These are phyloP conservation scores for Perodicticus potto DNA, from an alignment of 2,797 vertebrate genomes.

Conservation along the genomic window DNA sequence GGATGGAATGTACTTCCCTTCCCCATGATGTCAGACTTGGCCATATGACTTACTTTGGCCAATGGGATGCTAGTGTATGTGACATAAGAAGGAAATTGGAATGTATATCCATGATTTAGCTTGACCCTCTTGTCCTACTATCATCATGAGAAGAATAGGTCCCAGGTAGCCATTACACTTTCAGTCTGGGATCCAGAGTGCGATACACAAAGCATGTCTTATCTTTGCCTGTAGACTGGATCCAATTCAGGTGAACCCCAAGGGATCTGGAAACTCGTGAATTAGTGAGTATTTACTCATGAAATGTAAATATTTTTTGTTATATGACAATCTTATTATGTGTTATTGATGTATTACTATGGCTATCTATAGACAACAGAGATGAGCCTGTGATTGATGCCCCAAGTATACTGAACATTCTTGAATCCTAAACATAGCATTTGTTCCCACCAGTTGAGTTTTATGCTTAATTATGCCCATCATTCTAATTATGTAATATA, in stretches of 20 bases:
- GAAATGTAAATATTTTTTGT: background rate
- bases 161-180: background rate
- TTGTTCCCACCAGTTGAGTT: background rate
- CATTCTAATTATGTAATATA: constrained; percentile 19
- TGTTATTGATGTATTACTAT: background rate
- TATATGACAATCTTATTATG: background rate
- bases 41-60: background rate
- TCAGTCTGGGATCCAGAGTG: background rate
- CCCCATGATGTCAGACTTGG: background rate
- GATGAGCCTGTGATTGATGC: background rate
- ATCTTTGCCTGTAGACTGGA: background rate
- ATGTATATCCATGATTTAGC: background rate
- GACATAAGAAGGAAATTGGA: background rate
- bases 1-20: background rate
- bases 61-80: background rate
- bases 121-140: background rate
- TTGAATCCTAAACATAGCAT: background rate
- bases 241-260: background rate
- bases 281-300: background rate
- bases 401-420: background rate
- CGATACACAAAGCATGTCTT: background rate
- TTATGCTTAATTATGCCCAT: background rate
- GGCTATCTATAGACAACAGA: background rate
- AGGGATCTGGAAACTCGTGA: background rate
- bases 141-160: background rate